Conservation (phyloP, 1,140 invertebrate species). For the Drosophila sechellia region DNA sequence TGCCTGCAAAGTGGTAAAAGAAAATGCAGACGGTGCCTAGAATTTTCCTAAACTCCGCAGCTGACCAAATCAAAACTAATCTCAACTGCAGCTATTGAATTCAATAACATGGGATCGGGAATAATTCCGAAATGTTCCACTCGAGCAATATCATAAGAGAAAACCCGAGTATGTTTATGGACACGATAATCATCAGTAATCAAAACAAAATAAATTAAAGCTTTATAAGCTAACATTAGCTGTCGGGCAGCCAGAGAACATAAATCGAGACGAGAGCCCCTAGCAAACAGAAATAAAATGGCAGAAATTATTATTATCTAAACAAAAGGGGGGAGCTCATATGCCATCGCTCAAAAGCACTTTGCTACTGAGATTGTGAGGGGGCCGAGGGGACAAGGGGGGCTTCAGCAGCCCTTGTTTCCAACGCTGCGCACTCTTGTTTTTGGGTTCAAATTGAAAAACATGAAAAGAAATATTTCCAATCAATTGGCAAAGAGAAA, state of each 20-base stretch:
- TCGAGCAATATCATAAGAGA: slow-evolving; percentile 34
- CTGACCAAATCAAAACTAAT: neutral
- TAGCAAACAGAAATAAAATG: slow-evolving; percentile 61
- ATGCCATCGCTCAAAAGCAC: slow-evolving; percentile 66
- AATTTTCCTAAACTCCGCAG: neutral
- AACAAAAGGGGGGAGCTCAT: slow-evolving; percentile 64
- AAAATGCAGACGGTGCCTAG: neutral
- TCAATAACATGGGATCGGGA: slow-evolving; percentile 1
- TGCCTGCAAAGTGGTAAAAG: neutral
- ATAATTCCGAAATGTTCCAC: slow-evolving; percentile 4
- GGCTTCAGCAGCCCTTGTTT: slow-evolving; percentile 1
- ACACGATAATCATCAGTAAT: slow-evolving; percentile 73
- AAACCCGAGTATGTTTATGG: slow-evolving; percentile 46
- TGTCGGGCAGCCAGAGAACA: slow-evolving; percentile 63
- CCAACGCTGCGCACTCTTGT: slow-evolving; percentile 33
- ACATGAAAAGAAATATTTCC: slow-evolving; percentile 83
- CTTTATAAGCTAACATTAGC: slow-evolving; percentile 77
- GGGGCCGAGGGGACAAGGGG: neutral
- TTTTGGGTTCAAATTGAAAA: slow-evolving; percentile 64
- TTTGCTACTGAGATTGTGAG: slow-evolving; percentile 25
- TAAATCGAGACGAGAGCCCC: slow-evolving; percentile 58
- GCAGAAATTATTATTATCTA: slow-evolving; percentile 72
- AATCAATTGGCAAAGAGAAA: slow-evolving; percentile 80
- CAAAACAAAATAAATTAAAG: slow-evolving; percentile 79
- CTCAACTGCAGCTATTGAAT: slow-evolving; percentile 1